Evolutionary conservation across 2,888 invertebrate species (phyloP).

Genomic region (Temnothorax unifasciatus): DNA sequence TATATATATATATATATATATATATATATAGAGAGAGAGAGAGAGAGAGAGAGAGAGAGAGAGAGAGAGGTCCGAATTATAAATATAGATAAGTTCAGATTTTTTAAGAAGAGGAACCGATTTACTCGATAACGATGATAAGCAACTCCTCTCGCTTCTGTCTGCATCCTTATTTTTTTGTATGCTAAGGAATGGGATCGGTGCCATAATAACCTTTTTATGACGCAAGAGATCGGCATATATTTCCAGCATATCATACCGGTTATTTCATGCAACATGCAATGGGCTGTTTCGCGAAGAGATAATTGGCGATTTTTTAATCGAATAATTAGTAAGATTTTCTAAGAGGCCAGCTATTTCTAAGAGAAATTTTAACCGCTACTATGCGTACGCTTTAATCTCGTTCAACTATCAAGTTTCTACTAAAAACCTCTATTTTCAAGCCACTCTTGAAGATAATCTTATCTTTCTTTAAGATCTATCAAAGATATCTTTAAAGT

Average conservation of each 20-base stretch:
- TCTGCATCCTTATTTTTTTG: not conserved
- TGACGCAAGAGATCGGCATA: not conserved
- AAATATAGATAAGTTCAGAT: not conserved
- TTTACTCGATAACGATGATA: slow-evolving; percentile 16
- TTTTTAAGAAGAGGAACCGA: not conserved
- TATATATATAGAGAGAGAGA: too few species aligned
- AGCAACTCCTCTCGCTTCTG: not conserved
- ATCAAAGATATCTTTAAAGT: not conserved
- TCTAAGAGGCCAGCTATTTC: not conserved
- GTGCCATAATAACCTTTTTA: not conserved
- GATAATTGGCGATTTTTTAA: not conserved
- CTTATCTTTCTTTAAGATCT: too few species aligned
- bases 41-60: too few species aligned
- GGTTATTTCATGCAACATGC: not conserved
- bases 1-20: too few species aligned
- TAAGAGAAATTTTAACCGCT: not conserved
- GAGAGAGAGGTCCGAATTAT: not conserved
- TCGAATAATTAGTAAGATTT: not conserved
- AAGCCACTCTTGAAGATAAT: not conserved
- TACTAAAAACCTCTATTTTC: not conserved
- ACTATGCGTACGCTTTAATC: not conserved
- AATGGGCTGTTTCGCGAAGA: not conserved
- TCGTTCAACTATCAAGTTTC: not conserved
- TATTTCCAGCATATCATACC: not conserved
- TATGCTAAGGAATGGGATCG: not conserved